Base-by-base conservation (phyloP, 2,888 invertebrate species). In the Prenolepis imparis region DNA sequence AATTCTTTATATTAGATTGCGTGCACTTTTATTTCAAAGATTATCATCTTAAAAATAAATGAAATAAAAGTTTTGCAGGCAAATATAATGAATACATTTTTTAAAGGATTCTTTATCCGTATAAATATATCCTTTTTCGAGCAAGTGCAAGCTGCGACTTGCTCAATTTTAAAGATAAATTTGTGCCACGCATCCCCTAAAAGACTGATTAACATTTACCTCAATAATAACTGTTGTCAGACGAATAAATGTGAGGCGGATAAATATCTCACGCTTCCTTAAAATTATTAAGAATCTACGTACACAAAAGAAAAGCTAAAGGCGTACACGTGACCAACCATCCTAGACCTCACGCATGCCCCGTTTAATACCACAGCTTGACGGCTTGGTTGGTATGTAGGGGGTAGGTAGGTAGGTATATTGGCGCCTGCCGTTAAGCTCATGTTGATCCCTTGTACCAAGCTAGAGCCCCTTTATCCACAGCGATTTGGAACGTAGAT, bases 371-470 rank as follows among this genome's bases (percentile, higher is more conserved):
- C 91, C 92, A 87, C 87, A 91, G 92, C 91, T 91, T 91, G 91
- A 91, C 91, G 91, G 91, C 89, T 87, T 87, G 88, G 88, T 89
- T 83, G 87, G 86, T 86, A 87, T 88, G 90, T 80, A 86, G 85
- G 88, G 90, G 90, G 86, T 85, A 52, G 48, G 48, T 52, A 83
- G 86, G 87, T 88, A 90, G 91, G 91, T 93, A 93, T 93, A 93
- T 93, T 93, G 93, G 93, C 92, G 92, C 91, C 91, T 91, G 92
- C 90, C 92, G 91, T 91, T 93, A 93, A 93, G 92, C 93, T 90
- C 88, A 88, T 88, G 92, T 90, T 93, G 92, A 93, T 92, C 93
- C 91, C 91, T 91, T 90, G 90, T 89, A 90, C 90, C 88, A 81
- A 83, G 88, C 88, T 87, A 87, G 88, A 89, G 88, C 70, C 90